phyloP scores from a whole-genome alignment of 2,797 vertebrate species.

The Thripadectes ignobilis region DNA sequence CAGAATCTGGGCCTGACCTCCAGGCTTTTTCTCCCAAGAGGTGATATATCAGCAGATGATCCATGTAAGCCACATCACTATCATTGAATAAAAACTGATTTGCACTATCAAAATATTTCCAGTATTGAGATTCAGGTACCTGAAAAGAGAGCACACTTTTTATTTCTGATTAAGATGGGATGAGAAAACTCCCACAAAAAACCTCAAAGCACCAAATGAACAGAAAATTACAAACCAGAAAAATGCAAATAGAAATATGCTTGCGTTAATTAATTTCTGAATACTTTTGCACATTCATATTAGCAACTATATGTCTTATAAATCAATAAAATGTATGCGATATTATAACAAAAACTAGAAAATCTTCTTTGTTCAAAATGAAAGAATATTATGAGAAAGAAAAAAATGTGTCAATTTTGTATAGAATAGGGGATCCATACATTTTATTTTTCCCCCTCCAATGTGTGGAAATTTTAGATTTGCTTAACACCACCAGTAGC shows the following conservation, averaged over 20 bases:
- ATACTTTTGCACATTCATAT: background rate
- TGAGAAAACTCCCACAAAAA: background rate
- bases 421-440: background rate
- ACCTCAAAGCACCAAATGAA: background rate
- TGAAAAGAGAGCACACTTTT: background rate
- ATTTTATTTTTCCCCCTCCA: background rate
- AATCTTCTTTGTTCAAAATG: background rate
- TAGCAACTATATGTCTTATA: background rate
- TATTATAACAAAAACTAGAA: background rate
- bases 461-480: background rate
- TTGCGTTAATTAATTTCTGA: background rate
- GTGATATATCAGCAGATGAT: background rate
- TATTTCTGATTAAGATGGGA: background rate
- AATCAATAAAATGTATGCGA: background rate
- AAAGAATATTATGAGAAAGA: background rate
- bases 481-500: background rate
- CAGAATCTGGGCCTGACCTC: slow-evolving; percentile 2
- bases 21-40: slow-evolving; percentile 12
- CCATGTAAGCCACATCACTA: background rate
- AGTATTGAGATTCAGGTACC: background rate
- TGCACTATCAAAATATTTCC: background rate
- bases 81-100: background rate
- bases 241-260: background rate
- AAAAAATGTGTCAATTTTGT: background rate
- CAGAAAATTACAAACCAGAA: background rate